Base-by-base conservation (phyloP, 1,140 invertebrate genomes). In the Euschistus heros region DNA sequence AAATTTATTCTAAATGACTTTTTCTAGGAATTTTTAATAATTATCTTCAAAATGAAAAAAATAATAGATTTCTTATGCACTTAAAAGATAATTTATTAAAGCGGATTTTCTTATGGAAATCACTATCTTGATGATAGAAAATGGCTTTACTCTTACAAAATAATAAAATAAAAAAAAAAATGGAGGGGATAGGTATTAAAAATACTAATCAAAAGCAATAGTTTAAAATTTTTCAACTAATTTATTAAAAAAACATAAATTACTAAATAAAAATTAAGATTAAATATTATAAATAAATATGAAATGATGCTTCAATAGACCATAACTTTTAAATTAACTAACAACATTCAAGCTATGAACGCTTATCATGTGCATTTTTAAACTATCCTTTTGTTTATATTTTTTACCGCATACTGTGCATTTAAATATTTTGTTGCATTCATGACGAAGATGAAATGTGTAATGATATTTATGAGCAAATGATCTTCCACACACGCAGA, bases 401-500 rank as follows among this genome's bases (percentile, higher is more conserved):
- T 18, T 20, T 24, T 61, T 37, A 20, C n/a, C 15, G 22, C 65
- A 66, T 18, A 33, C 18, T 6, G 20, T 15, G 50, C 65, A 66
- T 17, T 47, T 24, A 20, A 66, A 62, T 14, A 18, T 47, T 33
- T 42, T 66, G 18, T 33, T 52, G 22, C 65, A 66, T 66, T 66
- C 65, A 22, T 47, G 26, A 10, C 46, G 55, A 3, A n/a, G 37
- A 26, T 66, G 65, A 24, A 24, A 61, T 7, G 37, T 59, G 6
- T 61, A 52, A 44, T 66, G 33, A 33, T 50, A 15, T 37, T 26
- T 47, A 22, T 66, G 47, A 24, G 24, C 26, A 33, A 61, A 65
- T 24, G 15, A 54, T 20, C 50, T 37, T n/a, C 64, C 64, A 30
- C 64, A 65, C 10, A n/a, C 10, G 47, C 47, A 50, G 47, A 50